Conservation (phyloP, 2,888 invertebrate species). For the Dolomedes plantarius region DNA sequence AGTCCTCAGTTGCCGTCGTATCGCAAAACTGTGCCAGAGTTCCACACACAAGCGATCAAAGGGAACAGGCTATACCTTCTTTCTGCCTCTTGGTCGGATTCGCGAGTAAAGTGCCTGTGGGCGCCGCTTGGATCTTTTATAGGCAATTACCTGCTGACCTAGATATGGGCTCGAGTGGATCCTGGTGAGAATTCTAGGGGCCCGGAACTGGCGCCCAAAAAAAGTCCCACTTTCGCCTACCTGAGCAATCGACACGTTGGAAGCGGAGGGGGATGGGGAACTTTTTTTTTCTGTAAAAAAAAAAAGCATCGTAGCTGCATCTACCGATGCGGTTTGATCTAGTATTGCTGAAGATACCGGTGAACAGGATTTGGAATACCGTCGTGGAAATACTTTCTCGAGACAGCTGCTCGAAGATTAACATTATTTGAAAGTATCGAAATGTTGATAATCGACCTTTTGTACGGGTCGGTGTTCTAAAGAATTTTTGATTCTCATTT, state of each 20-base stretch:
- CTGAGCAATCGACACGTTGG: slow-evolving; percentile 59
- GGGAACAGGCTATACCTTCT: not conserved
- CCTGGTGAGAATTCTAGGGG: slow-evolving; percentile 59
- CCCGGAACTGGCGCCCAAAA: slow-evolving; percentile 51
- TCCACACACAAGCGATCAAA: not conserved
- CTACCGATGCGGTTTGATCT: no score
- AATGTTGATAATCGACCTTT: no score
- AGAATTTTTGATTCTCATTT: no score
- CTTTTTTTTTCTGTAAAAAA: no score
- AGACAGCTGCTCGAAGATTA: no score
- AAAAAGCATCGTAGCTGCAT: no score
- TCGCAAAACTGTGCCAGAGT: not conserved
- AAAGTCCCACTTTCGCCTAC: slow-evolving; percentile 69
- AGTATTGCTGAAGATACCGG: not conserved
- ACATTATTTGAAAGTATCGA: no score
- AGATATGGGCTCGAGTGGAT: slow-evolving; percentile 22
- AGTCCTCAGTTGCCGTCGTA: not conserved
- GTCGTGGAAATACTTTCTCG: not conserved
- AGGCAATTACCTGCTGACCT: slow-evolving; percentile 68
- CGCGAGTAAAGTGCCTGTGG: slow-evolving; percentile 58
- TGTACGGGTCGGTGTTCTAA: no score
- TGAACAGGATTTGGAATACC: not conserved
- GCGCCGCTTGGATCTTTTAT: slow-evolving; percentile 61
- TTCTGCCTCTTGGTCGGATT: not conserved
- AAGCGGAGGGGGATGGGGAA: no score